These are phyloP conservation scores for Urocynchramus pylzowi DNA, from an alignment of 2,113 vertebrate species.

Conservation along the genomic window DNA sequence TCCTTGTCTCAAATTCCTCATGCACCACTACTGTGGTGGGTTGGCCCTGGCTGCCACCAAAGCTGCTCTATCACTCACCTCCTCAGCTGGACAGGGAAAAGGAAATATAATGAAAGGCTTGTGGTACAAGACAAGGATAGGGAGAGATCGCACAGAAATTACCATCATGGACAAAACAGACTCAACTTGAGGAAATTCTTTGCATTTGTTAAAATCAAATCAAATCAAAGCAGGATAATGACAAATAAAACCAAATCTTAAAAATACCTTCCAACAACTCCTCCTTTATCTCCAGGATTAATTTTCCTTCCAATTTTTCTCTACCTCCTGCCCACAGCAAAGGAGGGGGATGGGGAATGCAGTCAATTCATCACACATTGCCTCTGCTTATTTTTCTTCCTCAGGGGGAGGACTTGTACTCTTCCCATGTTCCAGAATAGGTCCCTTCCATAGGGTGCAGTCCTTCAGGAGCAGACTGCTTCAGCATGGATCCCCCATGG, in stretches of 20 bases:
- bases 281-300: not conserved
- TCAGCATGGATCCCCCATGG: not conserved
- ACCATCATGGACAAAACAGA: not conserved
- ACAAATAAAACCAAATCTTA: not conserved
- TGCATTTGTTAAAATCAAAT: not conserved
- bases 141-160: not conserved
- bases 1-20: not conserved
- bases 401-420: not conserved
- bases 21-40: not conserved
- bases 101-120: not conserved
- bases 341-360: not conserved
- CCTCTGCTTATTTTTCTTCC: not conserved
- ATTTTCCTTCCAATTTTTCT: not conserved
- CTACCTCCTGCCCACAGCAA: not conserved
- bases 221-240: not conserved
- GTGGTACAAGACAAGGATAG: not conserved
- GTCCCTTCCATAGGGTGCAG: not conserved
- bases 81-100: not conserved
- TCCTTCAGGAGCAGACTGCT: not conserved
- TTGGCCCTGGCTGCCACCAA: not conserved
- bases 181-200: not conserved
- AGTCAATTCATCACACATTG: not conserved
- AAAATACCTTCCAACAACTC: not conserved
- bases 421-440: not conserved
- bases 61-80: not conserved